Evolutionary conservation across 2,888 invertebrate species (phyloP).

Genomic region (Notocelia uddmanniana): DNA sequence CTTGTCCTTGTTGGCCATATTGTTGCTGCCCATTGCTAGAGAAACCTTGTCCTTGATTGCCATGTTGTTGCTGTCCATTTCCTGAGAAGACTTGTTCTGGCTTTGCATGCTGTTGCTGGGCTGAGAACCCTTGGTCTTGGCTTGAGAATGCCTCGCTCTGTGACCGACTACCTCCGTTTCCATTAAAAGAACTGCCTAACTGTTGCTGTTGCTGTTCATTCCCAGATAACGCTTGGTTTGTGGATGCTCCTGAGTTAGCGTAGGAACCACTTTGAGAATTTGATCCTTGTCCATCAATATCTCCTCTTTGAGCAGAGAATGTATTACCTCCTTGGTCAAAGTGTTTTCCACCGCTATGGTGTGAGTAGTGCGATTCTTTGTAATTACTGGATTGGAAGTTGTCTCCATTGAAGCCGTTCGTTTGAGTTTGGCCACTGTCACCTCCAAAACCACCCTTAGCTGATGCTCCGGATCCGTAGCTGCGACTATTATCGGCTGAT

Average conservation of each 20-base stretch:
- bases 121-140: constrained; percentile 24
- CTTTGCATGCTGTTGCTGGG: constrained; percentile 22
- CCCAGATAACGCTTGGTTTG: constrained; percentile 41
- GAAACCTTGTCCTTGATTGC: constrained; percentile 7
- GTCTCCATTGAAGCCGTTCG: constrained; percentile 37
- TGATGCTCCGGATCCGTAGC: constrained; percentile 12
- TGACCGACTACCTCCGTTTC: constrained; percentile 27
- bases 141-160: constrained; percentile 26
- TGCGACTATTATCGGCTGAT: background rate
- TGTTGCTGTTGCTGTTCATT: constrained; percentile 47
- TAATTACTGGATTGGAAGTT: constrained; percentile 48
- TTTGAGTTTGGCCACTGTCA: constrained; percentile 38
- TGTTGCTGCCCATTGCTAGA: constrained; percentile 18
- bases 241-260: constrained; percentile 31
- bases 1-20: background rate
- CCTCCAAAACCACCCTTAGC: constrained; percentile 39
- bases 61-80: constrained; percentile 21
- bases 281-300: constrained; percentile 20
- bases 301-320: constrained; percentile 17
- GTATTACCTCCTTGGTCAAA: constrained; percentile 41
- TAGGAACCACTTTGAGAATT: constrained; percentile 36
- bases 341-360: constrained; percentile 51
- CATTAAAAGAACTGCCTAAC: constrained; percentile 36
- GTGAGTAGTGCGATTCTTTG: constrained; percentile 57
- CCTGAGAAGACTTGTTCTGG: constrained; percentile 22